phyloP scores from a whole-genome alignment of 2,888 invertebrate species.

The Melinopterus prodromus region DNA sequence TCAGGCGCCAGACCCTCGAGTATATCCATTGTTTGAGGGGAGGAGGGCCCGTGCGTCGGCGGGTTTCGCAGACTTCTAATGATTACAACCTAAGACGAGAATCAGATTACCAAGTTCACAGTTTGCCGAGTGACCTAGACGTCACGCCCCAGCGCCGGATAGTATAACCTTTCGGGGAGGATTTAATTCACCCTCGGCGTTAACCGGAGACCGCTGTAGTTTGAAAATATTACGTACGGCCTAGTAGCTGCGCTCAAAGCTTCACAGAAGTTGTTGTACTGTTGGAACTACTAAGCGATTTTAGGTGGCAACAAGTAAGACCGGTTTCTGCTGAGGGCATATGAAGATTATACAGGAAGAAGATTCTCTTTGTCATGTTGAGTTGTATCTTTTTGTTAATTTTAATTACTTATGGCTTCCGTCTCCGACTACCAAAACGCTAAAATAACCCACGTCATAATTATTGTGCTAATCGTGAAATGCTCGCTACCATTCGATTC shows the following conservation, averaged over 20 bases:
- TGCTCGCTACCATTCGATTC: too few species aligned
- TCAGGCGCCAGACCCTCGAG: background rate
- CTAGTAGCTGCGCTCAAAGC: background rate
- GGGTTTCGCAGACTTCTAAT: background rate
- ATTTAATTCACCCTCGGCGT: background rate
- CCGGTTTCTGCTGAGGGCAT: too few species aligned
- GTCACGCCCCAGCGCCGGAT: background rate
- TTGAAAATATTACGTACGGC: background rate
- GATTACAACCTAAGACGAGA: conserved; percentile 4
- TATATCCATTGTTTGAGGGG: background rate
- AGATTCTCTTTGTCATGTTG: too few species aligned
- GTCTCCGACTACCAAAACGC: too few species aligned
- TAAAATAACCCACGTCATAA: too few species aligned
- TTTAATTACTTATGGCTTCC: too few species aligned
- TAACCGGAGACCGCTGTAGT: background rate
- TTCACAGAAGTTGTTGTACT: background rate
- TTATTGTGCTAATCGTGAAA: too few species aligned
- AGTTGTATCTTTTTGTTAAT: too few species aligned
- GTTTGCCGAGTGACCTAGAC: background rate
- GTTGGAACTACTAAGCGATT: background rate
- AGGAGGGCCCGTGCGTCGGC: background rate
- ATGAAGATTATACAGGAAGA: too few species aligned
- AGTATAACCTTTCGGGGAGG: background rate
- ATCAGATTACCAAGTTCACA: conserved; percentile 4
- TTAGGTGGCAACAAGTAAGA: background rate